Conservation (phyloP, 2,797 vertebrate species). For the Odontamblyopus lacepedii region DNA sequence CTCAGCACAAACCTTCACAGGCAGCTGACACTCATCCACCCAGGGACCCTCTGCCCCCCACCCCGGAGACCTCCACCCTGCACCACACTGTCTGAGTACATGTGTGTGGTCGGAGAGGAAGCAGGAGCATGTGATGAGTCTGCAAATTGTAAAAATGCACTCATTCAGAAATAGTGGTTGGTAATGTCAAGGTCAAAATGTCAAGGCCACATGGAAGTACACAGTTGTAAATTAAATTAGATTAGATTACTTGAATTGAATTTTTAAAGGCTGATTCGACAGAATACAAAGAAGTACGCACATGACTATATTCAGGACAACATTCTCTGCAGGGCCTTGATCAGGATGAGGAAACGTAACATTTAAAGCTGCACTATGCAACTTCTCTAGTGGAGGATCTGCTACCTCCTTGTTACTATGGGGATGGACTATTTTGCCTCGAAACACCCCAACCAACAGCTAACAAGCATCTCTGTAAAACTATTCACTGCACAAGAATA, state of each 20-base stretch:
- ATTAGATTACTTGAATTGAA: neutral
- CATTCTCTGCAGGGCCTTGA: too few species aligned
- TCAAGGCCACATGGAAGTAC: neutral
- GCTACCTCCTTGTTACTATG: too few species aligned
- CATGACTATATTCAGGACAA: too few species aligned
- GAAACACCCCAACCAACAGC: too few species aligned
- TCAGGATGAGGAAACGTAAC: too few species aligned
- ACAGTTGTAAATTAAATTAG: neutral
- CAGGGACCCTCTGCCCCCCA: slow-evolving; percentile 5
- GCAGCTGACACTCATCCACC: slow-evolving; percentile 33
- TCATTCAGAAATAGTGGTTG: slow-evolving; percentile 5
- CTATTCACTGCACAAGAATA: too few species aligned
- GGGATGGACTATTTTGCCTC: too few species aligned
- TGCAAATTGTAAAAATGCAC: slow-evolving; percentile 12
- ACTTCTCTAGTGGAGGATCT: too few species aligned
- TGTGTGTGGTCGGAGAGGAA: slow-evolving; percentile 21
- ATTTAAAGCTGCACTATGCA: too few species aligned
- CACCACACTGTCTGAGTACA: slow-evolving; percentile 9
- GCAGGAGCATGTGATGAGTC: slow-evolving; percentile 24
- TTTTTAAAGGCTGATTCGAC: too few species aligned
- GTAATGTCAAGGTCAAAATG: neutral
- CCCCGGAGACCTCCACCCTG: slow-evolving; percentile 1
- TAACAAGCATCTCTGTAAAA: too few species aligned
- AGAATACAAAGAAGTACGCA: too few species aligned
- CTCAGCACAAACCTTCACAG: slow-evolving; percentile 34